Conservation (phyloP, 2,888 invertebrate genomes). For the Stramonita haemastoma region DNA sequence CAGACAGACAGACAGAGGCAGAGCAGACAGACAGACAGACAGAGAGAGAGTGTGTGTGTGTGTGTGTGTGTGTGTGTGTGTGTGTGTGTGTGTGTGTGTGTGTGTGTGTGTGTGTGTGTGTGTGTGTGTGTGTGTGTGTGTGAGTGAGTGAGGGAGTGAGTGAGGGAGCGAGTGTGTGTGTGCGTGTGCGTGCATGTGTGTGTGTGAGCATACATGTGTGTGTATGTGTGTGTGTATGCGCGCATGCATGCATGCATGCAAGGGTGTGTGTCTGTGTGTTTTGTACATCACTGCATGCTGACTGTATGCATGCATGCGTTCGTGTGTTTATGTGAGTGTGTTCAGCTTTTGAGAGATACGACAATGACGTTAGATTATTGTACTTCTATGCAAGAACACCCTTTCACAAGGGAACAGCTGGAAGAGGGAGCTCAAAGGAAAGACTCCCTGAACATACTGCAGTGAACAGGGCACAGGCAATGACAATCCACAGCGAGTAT, state of each 20-base stretch:
- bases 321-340: background rate
- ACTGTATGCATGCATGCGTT: background rate
- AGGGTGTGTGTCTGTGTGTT: background rate
- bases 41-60: slow-evolving; percentile 26
- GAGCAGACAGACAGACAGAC: too few relatives aligned
- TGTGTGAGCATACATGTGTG: background rate
- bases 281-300: too few relatives aligned
- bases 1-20: too few relatives aligned
- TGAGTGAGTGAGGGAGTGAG: background rate
- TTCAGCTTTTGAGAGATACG: too few relatives aligned
- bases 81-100: background rate
- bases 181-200: background rate
- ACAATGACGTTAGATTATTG: too few relatives aligned
- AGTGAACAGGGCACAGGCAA: too few relatives aligned
- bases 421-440: too few relatives aligned
- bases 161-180: too few relatives aligned
- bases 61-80: slow-evolving; percentile 7
- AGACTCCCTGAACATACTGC: too few relatives aligned
- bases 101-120: background rate
- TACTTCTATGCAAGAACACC: too few relatives aligned
- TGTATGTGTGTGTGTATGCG: background rate
- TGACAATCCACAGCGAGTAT: too few relatives aligned
- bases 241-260: background rate
- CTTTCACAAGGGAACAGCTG: too few relatives aligned
- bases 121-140: background rate